Conservation (phyloP, 1,140 invertebrate species). For the Heliconius hewitsoni region DNA sequence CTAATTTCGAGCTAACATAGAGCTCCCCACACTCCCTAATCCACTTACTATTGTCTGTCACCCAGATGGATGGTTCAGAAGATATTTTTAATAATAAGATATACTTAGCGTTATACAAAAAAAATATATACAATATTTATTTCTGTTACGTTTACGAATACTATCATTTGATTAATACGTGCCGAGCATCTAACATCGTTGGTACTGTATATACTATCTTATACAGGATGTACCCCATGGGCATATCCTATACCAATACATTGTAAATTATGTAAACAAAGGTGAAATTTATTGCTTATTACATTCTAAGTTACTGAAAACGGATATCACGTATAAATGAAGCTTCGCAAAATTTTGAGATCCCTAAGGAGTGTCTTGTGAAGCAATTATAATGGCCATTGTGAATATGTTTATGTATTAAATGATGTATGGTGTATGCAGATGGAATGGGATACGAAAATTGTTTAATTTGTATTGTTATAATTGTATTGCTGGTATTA, state of each 20-base stretch:
- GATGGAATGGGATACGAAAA: neutral
- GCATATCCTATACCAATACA: slow-evolving; percentile 14
- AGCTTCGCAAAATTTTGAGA: slow-evolving; percentile 25
- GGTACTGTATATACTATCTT: neutral
- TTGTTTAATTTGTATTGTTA: neutral
- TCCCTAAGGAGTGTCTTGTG: slow-evolving; percentile 21
- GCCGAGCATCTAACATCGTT: neutral
- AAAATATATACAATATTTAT: neutral
- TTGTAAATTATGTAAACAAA: slow-evolving; percentile 54
- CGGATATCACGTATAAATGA: slow-evolving; percentile 30
- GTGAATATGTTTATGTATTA: neutral
- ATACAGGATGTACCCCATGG: slow-evolving; percentile 1
- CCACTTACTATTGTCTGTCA: neutral
- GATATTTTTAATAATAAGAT: no score
- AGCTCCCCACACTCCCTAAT: neutral
- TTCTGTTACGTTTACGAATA: neutral
- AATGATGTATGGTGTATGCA: neutral
- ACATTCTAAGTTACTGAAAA: slow-evolving; percentile 39
- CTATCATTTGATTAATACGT: slow-evolving; percentile 1
- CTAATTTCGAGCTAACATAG: no score
- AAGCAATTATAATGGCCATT: slow-evolving; percentile 5
- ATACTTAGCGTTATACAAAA: no score
- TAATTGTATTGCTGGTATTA: no score
- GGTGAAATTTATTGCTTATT: slow-evolving; percentile 58
- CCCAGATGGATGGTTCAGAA: no score